phyloP scores from a whole-genome alignment of 2,797 vertebrate species.

The Rhadinocentrus ornatus region DNA sequence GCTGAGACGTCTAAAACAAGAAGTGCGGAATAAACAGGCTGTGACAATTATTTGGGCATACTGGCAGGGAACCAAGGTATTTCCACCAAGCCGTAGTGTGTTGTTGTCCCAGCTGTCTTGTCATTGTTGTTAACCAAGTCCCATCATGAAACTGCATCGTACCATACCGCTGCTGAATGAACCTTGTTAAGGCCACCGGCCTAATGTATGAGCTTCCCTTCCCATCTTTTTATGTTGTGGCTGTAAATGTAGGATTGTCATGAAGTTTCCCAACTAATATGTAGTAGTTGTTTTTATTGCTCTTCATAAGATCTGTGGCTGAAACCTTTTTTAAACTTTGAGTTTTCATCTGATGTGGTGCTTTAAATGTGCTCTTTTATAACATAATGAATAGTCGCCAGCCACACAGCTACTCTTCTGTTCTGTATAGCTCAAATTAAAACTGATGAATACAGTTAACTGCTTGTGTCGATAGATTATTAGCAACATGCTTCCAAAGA shows the following conservation, averaged over 20 bases:
- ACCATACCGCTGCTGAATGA: constrained; percentile 32
- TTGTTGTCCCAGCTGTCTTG: constrained; percentile 66
- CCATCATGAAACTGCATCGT: constrained; percentile 21
- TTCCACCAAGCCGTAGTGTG: constrained; percentile 69
- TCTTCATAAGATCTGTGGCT: neutral
- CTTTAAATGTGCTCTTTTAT: neutral
- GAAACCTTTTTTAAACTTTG: constrained; percentile 1
- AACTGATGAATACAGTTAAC: neutral
- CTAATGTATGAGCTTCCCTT: constrained; percentile 15
- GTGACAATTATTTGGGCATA: constrained; percentile 99
- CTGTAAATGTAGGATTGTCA: constrained; percentile 4
- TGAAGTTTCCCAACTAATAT: neutral
- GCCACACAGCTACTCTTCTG: neutral
- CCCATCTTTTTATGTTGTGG: constrained; percentile 20
- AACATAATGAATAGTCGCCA: constrained; percentile 2
- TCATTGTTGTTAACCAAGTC: constrained; percentile 44
- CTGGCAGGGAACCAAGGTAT: constrained; percentile 99
- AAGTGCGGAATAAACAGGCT: constrained; percentile 92
- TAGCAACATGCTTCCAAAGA: neutral
- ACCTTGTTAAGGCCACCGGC: constrained; percentile 13
- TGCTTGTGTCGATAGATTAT: neutral
- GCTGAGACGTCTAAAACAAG: constrained; percentile 95
- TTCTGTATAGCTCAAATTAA: neutral
- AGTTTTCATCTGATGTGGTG: neutral
- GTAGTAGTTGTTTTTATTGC: neutral